Evolutionary conservation across 2,888 invertebrate genomes (phyloP).

Genomic region (Trachelus iudaicus): DNA sequence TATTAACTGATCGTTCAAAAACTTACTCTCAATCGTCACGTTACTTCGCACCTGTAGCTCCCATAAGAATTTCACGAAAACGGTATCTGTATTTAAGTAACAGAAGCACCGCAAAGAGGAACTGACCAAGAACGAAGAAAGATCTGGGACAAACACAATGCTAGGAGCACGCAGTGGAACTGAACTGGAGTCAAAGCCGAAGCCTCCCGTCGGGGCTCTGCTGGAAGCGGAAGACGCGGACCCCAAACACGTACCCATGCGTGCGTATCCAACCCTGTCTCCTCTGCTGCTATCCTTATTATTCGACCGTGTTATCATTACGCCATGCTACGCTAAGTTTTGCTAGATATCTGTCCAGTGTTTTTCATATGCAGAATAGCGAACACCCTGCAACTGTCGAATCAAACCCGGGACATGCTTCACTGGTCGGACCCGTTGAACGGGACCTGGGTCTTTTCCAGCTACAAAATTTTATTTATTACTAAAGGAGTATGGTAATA

Average conservation of each 20-base stretch:
- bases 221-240: slow-evolving; percentile 55
- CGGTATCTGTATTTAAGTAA: background rate
- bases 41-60: background rate
- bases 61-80: background rate
- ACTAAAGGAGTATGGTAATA: background rate
- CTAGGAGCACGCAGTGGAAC: slow-evolving; percentile 41
- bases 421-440: background rate
- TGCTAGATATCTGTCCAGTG: slow-evolving; percentile 18
- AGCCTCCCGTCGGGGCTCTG: slow-evolving; percentile 28
- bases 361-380: slow-evolving; percentile 1
- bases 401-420: background rate
- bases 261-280: slow-evolving; percentile 66
- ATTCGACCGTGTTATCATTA: slow-evolving; percentile 64
- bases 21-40: background rate
- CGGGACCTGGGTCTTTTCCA: background rate
- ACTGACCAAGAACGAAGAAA: slow-evolving; percentile 1
- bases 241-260: slow-evolving; percentile 62
- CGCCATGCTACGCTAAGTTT: slow-evolving; percentile 52
- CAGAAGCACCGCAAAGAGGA: background rate
- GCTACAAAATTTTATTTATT: background rate
- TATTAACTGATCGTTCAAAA: background rate
- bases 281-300: slow-evolving; percentile 61
- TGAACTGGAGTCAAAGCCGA: slow-evolving; percentile 38
- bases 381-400: background rate
- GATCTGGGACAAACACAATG: slow-evolving; percentile 37